Base-by-base conservation (phyloP, 2,113 vertebrate species). In the Hystrix brachyura region DNA sequence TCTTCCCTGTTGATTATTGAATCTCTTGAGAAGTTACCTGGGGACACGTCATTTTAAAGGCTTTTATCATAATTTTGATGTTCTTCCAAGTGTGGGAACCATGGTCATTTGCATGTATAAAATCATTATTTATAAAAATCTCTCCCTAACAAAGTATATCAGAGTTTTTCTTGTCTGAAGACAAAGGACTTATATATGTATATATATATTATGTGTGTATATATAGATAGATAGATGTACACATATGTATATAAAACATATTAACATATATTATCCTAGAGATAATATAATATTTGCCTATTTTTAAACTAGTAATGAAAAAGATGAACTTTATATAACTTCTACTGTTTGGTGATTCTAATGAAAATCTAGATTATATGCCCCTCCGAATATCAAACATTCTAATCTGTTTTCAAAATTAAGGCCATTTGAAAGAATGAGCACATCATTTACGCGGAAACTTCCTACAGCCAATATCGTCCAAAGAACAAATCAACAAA, bases 341-440 rank as follows among this genome's bases (percentile, higher is more conserved):
- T 91, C 86, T 94, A 34, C 64, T 85, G 69, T 46, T 32, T 82
- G 2, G 21, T 67, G 29, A 89, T 46, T 76, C 25, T 76, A 93
- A 64, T 64, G 48, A 90, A 96, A 92, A 91, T 65, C 15, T 57
- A 83, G 67, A 38, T 59, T 80, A 34, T 55, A 72, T 85, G 59
- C 34, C 7, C 72, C 38, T 83, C 62, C 69, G 82, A 97, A 60
- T 86, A 83, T 96, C 43, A 85, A 55, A 94, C 34, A 53, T 53
- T 80, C 18, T 32, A 64, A 80, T 71, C 25, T 69, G 29, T 90
- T 96, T 95, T 96, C 51, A 80, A 84, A 89, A 93, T 13, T 51
- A 59, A 29, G 27, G 0, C 34, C 74, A 81, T 43, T 65, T 95
- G 67, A 92, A 95, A 91, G 32, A 93, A 64, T 81, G 46, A 55